Conservation (phyloP, 2,888 invertebrate genomes). For the Embidobia sp. region DNA sequence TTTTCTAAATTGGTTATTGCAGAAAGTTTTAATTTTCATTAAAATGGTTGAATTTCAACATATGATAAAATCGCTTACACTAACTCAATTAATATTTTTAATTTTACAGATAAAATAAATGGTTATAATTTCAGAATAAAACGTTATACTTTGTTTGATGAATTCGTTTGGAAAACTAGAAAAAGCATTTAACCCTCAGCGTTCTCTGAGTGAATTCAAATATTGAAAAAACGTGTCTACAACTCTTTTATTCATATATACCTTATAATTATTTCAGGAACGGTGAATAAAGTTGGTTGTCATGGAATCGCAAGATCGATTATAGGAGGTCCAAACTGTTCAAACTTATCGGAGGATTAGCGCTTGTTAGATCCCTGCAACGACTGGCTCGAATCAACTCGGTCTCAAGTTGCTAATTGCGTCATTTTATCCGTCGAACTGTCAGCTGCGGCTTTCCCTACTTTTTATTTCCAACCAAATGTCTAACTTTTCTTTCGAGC, state of each 20-base stretch:
- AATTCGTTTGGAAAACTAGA: too few species aligned
- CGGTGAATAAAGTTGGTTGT: conserved; percentile 44
- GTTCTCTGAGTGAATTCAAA: too few species aligned
- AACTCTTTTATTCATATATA: conserved; percentile 57
- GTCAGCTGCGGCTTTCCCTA: conserved; percentile 45
- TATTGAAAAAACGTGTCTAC: too few species aligned
- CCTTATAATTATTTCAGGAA: conserved; percentile 53
- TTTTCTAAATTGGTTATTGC: too few species aligned
- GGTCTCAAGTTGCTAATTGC: conserved; percentile 60
- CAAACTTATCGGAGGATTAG: conserved; percentile 64
- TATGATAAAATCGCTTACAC: too few species aligned
- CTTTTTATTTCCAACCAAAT: conserved; percentile 16
- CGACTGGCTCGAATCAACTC: conserved; percentile 49
- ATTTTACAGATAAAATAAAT: too few species aligned
- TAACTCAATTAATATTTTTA: too few species aligned
- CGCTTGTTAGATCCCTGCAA: conserved; percentile 56
- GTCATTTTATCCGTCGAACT: conserved; percentile 57
- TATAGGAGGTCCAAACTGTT: conserved; percentile 41
- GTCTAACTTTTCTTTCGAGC: conserved; percentile 10
- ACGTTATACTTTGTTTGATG: too few species aligned
- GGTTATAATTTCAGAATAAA: too few species aligned
- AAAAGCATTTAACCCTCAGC: too few species aligned
- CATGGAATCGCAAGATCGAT: conserved; percentile 50
- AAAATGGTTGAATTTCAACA: too few species aligned
- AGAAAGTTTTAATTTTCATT: too few species aligned